Conservation (phyloP, 2,113 vertebrate genomes). For the Corythoichthys intestinalis region DNA sequence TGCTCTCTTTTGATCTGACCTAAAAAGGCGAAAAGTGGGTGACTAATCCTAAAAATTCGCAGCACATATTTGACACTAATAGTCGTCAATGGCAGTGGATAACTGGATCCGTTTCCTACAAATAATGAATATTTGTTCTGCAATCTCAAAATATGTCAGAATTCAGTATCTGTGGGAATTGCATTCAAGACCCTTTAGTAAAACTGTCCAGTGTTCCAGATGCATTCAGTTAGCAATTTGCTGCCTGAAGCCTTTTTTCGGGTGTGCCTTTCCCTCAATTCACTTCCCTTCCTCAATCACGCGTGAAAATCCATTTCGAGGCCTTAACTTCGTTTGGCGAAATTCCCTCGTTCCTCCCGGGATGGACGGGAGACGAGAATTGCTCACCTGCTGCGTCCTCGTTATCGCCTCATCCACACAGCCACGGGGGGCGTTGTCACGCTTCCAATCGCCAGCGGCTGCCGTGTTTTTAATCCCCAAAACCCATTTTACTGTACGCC, state of each 20-base stretch:
- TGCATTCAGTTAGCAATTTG: conserved; percentile 1
- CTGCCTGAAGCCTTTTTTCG: conserved; percentile 13
- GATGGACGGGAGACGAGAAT: conserved; percentile 44
- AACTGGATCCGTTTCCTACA: too few species aligned
- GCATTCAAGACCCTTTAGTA: not conserved
- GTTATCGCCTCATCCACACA: conserved; percentile 40
- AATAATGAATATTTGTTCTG: too few species aligned
- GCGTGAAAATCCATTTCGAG: conserved; percentile 66
- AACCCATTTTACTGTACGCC: conserved; percentile 19
- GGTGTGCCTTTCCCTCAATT: conserved; percentile 38
- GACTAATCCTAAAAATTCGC: not conserved
- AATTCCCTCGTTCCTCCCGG: not conserved
- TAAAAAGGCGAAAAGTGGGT: conserved; percentile 55
- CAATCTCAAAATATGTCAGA: too few species aligned
- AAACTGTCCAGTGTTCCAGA: not conserved
- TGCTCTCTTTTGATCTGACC: conserved; percentile 69
- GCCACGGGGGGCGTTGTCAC: conserved; percentile 17
- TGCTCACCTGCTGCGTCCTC: conserved; percentile 55
- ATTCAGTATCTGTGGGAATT: not conserved
- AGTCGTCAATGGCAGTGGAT: too few species aligned
- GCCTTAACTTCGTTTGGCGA: conserved; percentile 18
- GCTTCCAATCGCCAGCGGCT: conserved; percentile 11
- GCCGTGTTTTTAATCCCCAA: conserved; percentile 30
- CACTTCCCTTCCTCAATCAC: conserved; percentile 38
- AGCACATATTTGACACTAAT: too few species aligned